These are phyloP conservation scores for Genyomyrus donnyi DNA, from an alignment of 2,113 vertebrate genomes.

Conservation along the genomic window DNA sequence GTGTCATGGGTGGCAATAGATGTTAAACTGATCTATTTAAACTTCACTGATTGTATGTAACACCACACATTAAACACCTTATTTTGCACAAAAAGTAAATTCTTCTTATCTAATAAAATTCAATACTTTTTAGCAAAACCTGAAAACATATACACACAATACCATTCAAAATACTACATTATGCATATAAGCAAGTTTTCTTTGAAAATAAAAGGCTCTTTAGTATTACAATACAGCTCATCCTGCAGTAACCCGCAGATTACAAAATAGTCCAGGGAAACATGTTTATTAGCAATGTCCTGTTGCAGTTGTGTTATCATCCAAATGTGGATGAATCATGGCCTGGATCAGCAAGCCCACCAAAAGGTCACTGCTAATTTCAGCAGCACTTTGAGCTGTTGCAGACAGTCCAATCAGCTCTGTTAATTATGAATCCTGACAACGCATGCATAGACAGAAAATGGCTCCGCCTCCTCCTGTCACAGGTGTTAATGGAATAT, in stretches of 20 bases:
- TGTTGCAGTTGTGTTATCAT: not conserved
- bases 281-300: not conserved
- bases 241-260: not conserved
- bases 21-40: not conserved
- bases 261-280: not conserved
- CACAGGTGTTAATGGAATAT: not conserved
- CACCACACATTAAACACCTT: not conserved
- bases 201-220: not conserved
- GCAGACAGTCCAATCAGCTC: not conserved
- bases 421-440: not conserved
- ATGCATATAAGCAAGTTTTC: not conserved
- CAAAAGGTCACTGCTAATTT: slow-evolving; percentile 6
- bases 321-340: not conserved
- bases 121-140: not conserved
- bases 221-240: not conserved
- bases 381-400: not conserved
- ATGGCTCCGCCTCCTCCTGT: not conserved
- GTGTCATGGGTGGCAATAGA: not conserved
- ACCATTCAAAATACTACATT: not conserved
- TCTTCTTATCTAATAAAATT: not conserved
- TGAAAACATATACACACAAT: not conserved
- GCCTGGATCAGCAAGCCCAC: not conserved
- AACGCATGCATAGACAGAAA: not conserved
- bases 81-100: not conserved
- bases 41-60: not conserved